Percentiles rank a stretch among this genome's conserved stretches.
Conservation (phyloP, 2,888 invertebrate genomes). For the Hedya salicella region DNA sequence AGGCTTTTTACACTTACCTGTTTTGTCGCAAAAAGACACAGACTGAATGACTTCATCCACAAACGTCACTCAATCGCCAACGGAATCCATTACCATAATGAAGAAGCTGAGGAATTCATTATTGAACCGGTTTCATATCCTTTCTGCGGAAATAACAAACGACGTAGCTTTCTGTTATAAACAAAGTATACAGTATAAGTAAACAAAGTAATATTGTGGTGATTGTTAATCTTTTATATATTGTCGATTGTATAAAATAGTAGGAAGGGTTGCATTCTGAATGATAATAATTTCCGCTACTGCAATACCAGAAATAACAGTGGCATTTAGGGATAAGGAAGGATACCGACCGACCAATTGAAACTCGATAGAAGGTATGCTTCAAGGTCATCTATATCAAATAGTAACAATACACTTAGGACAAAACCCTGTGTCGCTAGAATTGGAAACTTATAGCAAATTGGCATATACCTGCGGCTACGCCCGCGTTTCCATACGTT, state of each 20-base stretch:
- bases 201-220: not conserved
- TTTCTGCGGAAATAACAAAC: slow-evolving; percentile 32
- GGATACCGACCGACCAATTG: too few species aligned
- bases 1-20: not conserved
- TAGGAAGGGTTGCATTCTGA: too few species aligned
- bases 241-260: not conserved
- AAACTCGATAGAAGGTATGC: too few species aligned
- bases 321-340: too few species aligned
- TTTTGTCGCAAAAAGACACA: slow-evolving; percentile 2
- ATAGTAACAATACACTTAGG: too few species aligned
- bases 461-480: too few species aligned
- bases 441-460: too few species aligned
- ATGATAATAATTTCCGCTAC: too few species aligned
- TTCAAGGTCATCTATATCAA: too few species aligned
- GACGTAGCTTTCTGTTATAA: slow-evolving; percentile 28
- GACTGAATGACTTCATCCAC: slow-evolving; percentile 27
- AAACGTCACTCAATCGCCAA: slow-evolving; percentile 7
- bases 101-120: slow-evolving; percentile 21
- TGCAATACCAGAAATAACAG: too few species aligned
- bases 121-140: slow-evolving; percentile 26
- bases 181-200: not conserved
- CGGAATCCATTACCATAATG: slow-evolving; percentile 30
- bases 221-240: not conserved
- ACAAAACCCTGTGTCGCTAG: too few species aligned
- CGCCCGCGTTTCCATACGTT: too few species aligned